These are phyloP conservation scores for Pristionchus exspectatus DNA, from an alignment of 2,888 invertebrate species.

Conservation along the genomic window DNA sequence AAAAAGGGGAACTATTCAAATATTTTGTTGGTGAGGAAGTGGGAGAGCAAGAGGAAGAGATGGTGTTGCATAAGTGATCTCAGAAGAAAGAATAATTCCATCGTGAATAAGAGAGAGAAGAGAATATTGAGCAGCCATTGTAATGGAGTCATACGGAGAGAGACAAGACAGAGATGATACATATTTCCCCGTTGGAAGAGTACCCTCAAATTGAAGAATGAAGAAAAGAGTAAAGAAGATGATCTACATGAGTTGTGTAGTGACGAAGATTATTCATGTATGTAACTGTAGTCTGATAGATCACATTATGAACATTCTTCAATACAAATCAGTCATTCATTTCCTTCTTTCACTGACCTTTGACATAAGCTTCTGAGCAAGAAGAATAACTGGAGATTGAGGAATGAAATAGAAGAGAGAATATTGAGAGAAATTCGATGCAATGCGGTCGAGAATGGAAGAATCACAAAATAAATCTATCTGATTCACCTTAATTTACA, in stretches of 20 bases:
- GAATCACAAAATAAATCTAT: neutral
- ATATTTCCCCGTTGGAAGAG: neutral
- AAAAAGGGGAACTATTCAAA: no score
- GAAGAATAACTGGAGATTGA: slow-evolving; percentile 13
- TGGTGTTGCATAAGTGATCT: neutral
- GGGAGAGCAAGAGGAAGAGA: neutral
- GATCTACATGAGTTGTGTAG: neutral
- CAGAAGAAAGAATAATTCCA: neutral
- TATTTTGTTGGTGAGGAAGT: neutral
- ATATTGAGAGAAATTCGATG: neutral
- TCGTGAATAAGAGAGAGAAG: slow-evolving; percentile 14
- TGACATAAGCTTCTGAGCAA: neutral
- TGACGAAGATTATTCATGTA: neutral
- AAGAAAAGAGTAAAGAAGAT: neutral
- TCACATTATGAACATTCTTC: neutral
- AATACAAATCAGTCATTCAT: neutral
- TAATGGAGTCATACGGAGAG: neutral
- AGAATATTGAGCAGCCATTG: neutral
- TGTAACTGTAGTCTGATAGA: neutral
- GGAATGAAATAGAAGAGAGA: slow-evolving; percentile 18
- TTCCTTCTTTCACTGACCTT: neutral
- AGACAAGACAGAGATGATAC: neutral
- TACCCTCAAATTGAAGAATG: neutral
- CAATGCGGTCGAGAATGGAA: neutral
- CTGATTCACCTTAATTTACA: neutral